Base-by-base conservation (phyloP, 2,113 vertebrate species). In the Orcinus orca region DNA sequence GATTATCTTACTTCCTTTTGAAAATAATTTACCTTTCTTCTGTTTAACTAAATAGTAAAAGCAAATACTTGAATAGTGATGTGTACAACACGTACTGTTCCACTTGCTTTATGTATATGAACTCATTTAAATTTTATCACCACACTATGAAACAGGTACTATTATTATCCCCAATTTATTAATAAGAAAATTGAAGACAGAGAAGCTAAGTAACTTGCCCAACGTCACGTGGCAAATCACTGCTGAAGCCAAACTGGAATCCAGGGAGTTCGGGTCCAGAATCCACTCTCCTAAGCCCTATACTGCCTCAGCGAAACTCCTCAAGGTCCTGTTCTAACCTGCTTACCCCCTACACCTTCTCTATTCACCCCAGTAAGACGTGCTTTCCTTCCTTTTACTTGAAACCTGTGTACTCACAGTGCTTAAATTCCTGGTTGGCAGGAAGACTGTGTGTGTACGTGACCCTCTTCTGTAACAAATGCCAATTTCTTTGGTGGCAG, bases 1-100 rank as follows among this genome's bases (percentile, higher is more conserved):
- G 65, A 29, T 89, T 44, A 29, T 36, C 55, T 63, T 53, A 83
- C 17, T 47, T 41, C 23, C 29, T 85, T 96, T 92, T 31, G 53
- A 97, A 90, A 83, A 65, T 87, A 58, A 93, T 31, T 58, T 86
- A n/a, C 10, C 25, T 7, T 88, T 81, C 33, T 63, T 31, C 70
- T 74, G n/a, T 96, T 84, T 44, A 70, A 55, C 26, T 85, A 55
- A 68, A 88, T 20, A 58, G 2, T 29, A 92, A 38, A 26, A 83
- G 29, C 41, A 81, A 93, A 60, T 55, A 80, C 25, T 90, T 55
- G 58, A 85, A 13, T 4, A 55, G 62, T 65, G 85, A 38, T 88
- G 87, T 79, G 47, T 41, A 21, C 38, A 26, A 38, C 68, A 33
- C 4, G 18, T 1, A 15, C 18, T 15, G 18, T n/a, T 79, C 41